Conservation (phyloP, 2,888 invertebrate species). For the Folsomia manolachei region DNA sequence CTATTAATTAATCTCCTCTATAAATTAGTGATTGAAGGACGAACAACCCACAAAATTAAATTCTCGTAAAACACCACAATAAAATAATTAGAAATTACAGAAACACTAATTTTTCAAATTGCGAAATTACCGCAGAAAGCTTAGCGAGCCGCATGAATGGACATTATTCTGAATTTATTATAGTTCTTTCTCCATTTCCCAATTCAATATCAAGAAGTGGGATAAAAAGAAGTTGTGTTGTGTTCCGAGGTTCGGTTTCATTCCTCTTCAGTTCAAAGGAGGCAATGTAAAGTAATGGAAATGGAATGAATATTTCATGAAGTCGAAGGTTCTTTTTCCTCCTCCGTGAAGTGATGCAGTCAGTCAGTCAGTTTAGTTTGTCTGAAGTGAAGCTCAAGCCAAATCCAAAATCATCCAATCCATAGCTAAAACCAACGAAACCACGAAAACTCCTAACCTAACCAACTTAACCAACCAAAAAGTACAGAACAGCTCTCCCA, state of each 20-base stretch:
- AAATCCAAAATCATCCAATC: too few species aligned
- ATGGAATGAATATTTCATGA: conserved; percentile 43
- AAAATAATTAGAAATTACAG: too few species aligned
- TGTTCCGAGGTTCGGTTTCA: background rate
- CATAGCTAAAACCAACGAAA: conserved; percentile 6
- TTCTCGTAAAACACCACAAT: too few species aligned
- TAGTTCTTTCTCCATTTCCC: background rate
- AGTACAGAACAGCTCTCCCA: conserved; percentile 13
- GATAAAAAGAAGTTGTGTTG: background rate
- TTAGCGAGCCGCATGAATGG: too few species aligned
- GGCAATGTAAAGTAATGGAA: conserved; percentile 40
- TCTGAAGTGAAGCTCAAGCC: conserved; percentile 11
- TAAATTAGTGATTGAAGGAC: too few species aligned
- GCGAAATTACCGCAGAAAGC: too few species aligned
- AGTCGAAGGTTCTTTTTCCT: conserved; percentile 26
- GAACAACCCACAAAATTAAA: too few species aligned
- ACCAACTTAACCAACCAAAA: too few species aligned
- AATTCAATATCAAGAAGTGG: background rate
- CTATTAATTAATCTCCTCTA: too few species aligned
- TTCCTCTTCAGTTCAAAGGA: conserved; percentile 12
- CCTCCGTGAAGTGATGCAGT: background rate
- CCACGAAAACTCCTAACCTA: background rate
- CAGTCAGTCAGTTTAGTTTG: too few species aligned
- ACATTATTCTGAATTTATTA: background rate
- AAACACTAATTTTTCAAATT: too few species aligned